Percentiles rank a stretch among this genome's conserved stretches.
Conservation (phyloP, 23 tunicate genomes). For the Halocynthia aurantium region DNA sequence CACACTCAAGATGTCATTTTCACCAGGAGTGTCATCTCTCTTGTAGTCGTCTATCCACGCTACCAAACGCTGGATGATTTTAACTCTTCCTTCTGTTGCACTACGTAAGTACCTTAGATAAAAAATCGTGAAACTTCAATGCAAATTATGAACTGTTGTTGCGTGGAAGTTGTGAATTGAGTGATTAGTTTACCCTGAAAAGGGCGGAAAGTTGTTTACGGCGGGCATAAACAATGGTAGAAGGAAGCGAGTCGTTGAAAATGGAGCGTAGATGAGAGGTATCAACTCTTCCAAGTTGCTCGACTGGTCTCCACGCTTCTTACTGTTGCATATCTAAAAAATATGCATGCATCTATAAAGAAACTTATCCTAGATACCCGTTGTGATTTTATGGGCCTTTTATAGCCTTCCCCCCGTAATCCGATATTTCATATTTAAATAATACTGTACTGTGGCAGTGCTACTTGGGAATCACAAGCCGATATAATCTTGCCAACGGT, state of each 20-base stretch:
- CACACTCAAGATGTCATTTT: background rate
- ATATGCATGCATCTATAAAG: background rate
- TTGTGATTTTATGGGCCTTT: no score
- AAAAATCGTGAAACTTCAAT: no score
- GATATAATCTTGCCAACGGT: no score
- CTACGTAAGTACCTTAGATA: background rate
- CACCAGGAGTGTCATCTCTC: background rate
- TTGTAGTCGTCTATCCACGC: background rate
- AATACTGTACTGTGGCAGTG: no score
- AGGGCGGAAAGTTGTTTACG: background rate
- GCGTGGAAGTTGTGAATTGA: no score
- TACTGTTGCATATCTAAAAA: background rate
- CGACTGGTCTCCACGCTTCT: background rate
- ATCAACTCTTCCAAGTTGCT: background rate
- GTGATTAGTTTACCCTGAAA: background rate
- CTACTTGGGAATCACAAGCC: no score
- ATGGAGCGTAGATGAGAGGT: background rate
- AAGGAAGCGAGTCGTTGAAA: background rate
- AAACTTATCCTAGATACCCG: no score
- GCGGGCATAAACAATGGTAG: background rate
- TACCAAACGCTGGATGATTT: background rate
- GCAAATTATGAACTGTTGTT: no score
- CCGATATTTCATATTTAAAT: no score
- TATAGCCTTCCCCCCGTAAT: no score
- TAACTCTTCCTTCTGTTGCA: background rate